These are phyloP conservation scores for Meloe dianella DNA, from an alignment of 2,888 invertebrate genomes.

Conservation along the genomic window DNA sequence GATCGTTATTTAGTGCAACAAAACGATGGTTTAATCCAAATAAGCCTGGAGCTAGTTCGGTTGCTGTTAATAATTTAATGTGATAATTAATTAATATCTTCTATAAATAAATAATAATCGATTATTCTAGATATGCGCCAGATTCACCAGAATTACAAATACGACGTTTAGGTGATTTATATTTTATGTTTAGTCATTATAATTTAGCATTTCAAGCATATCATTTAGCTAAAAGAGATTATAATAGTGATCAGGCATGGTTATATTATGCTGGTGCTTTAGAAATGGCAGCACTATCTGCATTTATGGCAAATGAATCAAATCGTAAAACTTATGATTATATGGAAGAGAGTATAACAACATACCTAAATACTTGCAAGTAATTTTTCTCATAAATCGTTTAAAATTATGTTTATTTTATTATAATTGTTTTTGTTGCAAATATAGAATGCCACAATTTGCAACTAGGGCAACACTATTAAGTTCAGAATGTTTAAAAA, in stretches of 20 bases:
- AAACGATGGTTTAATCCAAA: slow-evolving; percentile 94
- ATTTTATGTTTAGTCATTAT: slow-evolving; percentile 96
- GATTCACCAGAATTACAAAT: slow-evolving; percentile 92
- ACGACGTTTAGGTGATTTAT: slow-evolving; percentile 90
- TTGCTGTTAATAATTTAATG: slow-evolving; percentile 82
- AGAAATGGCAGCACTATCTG: slow-evolving; percentile 94
- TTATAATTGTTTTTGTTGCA: slow-evolving; percentile 23
- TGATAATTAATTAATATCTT: no score
- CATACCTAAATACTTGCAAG: slow-evolving; percentile 91
- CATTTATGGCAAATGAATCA: slow-evolving; percentile 85
- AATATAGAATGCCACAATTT: slow-evolving; percentile 82
- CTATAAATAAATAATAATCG: slow-evolving; percentile 10
- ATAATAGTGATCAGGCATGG: slow-evolving; percentile 97
- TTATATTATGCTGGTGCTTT: slow-evolving; percentile 95
- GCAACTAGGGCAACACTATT: slow-evolving; percentile 91
- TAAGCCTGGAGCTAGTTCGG: slow-evolving; percentile 77
- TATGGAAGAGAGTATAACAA: slow-evolving; percentile 93
- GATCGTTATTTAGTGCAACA: slow-evolving; percentile 91
- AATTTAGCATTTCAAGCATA: slow-evolving; percentile 91
- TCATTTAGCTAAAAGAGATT: slow-evolving; percentile 96
- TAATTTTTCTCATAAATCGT: slow-evolving; percentile 52
- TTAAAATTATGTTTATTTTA: slow-evolving; percentile 11
- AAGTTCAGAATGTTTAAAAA: slow-evolving; percentile 85
- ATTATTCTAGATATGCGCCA: slow-evolving; percentile 70
- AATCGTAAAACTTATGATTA: slow-evolving; percentile 83